phyloP scores from a whole-genome alignment of 2,888 invertebrate species.

The Tupiocoris notatus region DNA sequence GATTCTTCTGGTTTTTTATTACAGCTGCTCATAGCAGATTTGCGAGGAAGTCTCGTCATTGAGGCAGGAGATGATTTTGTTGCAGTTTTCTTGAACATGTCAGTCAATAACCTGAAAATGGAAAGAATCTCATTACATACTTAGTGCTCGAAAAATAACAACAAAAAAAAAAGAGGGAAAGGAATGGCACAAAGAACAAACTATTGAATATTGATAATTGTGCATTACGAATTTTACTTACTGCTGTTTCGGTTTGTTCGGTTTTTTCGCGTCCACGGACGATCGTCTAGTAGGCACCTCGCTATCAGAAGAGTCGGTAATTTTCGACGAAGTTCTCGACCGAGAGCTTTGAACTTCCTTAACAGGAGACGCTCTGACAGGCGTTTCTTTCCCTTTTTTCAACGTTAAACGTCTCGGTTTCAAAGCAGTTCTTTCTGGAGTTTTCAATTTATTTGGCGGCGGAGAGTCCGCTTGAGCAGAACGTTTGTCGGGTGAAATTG shows the following conservation, averaged over 20 bases:
- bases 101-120: slow-evolving; percentile 33
- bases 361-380: slow-evolving; percentile 53
- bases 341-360: slow-evolving; percentile 53
- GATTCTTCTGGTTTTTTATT: slow-evolving; percentile 13
- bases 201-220: neutral
- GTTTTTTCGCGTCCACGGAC: slow-evolving; percentile 5
- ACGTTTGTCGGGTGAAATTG: slow-evolving; percentile 50
- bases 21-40: neutral
- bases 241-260: slow-evolving; percentile 39
- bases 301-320: slow-evolving; percentile 34
- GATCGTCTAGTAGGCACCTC: neutral
- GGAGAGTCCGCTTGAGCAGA: neutral
- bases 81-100: slow-evolving; percentile 40
- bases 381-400: slow-evolving; percentile 12
- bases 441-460: slow-evolving; percentile 9
- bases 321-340: slow-evolving; percentile 25
- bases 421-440: neutral
- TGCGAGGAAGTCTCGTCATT: slow-evolving; percentile 6
- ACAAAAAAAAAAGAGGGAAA: neutral
- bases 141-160: neutral
- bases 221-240: slow-evolving; percentile 9
- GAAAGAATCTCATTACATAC: too few relatives aligned
- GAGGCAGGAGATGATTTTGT: neutral
- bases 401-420: slow-evolving; percentile 6
- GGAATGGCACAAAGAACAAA: neutral